These are phyloP conservation scores for Drosophila takahashii DNA, from an alignment of 1,140 invertebrate genomes.

Conservation along the genomic window DNA sequence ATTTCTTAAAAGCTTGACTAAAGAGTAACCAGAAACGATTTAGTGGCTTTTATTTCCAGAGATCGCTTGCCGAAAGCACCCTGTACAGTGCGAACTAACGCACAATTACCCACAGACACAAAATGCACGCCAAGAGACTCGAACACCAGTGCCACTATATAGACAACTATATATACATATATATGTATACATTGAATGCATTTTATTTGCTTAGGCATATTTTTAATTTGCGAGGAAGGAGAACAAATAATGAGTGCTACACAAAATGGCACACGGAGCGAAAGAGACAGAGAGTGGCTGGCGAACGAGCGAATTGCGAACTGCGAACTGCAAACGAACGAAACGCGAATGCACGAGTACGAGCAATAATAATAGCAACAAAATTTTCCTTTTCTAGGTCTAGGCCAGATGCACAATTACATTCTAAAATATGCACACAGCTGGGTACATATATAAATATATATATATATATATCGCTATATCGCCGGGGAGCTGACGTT, in stretches of 20 bases:
- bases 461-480: neutral
- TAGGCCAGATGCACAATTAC: slow-evolving; percentile 84
- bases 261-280: slow-evolving; percentile 35
- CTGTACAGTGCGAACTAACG: slow-evolving; percentile 56
- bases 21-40: no score
- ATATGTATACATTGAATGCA: slow-evolving; percentile 50
- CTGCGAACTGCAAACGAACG: slow-evolving; percentile 31
- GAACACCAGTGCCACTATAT: slow-evolving; percentile 6
- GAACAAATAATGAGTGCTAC: slow-evolving; percentile 74
- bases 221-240: slow-evolving; percentile 84
- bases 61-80: slow-evolving; percentile 28
- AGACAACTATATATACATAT: slow-evolving; percentile 6
- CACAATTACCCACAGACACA: slow-evolving; percentile 54
- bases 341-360: slow-evolving; percentile 49
- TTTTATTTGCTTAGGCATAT: slow-evolving; percentile 82
- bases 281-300: slow-evolving; percentile 8
- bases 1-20: no score
- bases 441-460: slow-evolving; percentile 20
- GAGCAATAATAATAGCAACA: slow-evolving; percentile 82
- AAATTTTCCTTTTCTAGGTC: slow-evolving; percentile 85
- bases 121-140: slow-evolving; percentile 30
- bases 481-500: slow-evolving; percentile 12
- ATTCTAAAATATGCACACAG: slow-evolving; percentile 84
- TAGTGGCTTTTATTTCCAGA: neutral
- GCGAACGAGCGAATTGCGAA: slow-evolving; percentile 32